Base-by-base conservation (phyloP, 2,888 invertebrate genomes). In the Pecten maximus region DNA sequence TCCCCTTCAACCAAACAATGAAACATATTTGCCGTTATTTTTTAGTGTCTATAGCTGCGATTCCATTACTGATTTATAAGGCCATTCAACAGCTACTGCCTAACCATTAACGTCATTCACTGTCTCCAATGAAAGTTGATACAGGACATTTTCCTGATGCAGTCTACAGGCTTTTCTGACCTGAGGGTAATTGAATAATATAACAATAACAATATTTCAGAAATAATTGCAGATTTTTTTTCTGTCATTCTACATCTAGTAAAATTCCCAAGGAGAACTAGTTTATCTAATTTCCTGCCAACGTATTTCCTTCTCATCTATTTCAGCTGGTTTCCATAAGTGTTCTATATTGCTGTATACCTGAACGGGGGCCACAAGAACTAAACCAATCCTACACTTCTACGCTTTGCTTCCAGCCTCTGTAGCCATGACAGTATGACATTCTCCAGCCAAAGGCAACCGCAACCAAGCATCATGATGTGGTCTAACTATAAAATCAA, bases 161-260 rank as follows among this genome's bases (percentile, higher is more conserved):
- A 74, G 74, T 74, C 74, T 74, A 74, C 74, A 35, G 4, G 74
- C 35, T 74, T 74, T 74, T 74, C 28, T 35, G 35, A 74, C 74
- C 74, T 6, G 35, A 74, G 74, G 35, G 74, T 74, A 74, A 74
- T 74, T 74, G 74, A 74, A 74, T 74, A 74, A 74, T 74, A 28
- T 74, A 74, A 35, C 15, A 35, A 74, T 28, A 74, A 74, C 74
- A 74, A 74, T 74, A 74, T 74, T 74, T 74, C 74, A 28, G 19
- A 74, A 28, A 74, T 74, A 74, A 74, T 74, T 74, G 74, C 23
- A 74, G 12, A 28, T 19, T 35, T 74, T 74, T 74, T 74, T 35
- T 35, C 74, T 74, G 74, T 35, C 74, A 74, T 74, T 74, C 74
- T 35, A 74, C 74, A 35, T 74, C 74, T 74, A 74, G 74, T 74